A percentile compares a stretch with the other conserved stretches of the same genome.
Conservation (phyloP, 2,797 vertebrate genomes). For the Acropternis orthonyx region DNA sequence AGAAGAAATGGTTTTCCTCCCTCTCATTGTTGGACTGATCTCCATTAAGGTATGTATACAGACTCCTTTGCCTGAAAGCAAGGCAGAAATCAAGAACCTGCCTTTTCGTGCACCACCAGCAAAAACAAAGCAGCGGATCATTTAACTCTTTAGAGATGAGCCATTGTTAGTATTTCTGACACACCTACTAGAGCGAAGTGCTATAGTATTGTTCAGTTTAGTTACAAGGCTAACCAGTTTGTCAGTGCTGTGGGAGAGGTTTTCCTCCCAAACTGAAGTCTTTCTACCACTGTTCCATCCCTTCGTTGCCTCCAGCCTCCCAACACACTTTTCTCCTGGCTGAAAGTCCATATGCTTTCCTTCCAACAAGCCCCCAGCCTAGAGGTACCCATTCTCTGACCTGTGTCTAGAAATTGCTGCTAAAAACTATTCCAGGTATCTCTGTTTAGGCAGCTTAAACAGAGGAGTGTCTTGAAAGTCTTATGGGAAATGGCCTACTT, state of each 20-base stretch:
- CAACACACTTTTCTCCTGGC: not conserved
- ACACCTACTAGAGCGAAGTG: not conserved
- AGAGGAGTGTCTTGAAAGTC: not conserved
- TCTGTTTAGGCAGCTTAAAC: not conserved
- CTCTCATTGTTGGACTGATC: conserved; percentile 91
- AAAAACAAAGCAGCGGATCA: not conserved
- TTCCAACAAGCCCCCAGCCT: not conserved
- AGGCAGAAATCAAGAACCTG: not conserved
- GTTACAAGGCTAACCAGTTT: not conserved
- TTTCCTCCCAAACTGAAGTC: not conserved
- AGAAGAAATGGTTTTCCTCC: conserved; percentile 93
- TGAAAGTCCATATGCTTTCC: not conserved
- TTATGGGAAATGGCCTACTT: not conserved
- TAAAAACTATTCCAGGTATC: not conserved
- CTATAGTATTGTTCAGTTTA: not conserved
- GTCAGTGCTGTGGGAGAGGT: not conserved
- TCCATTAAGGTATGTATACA: conserved; percentile 89
- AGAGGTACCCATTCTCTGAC: not conserved
- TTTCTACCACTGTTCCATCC: not conserved
- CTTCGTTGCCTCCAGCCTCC: not conserved
- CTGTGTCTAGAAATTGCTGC: not conserved
- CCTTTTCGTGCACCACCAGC: not conserved
- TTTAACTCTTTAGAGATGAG: not conserved
- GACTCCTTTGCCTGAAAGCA: not conserved
- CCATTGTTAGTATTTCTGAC: not conserved